phyloP scores from a whole-genome alignment of 2,888 invertebrate genomes.

The Eupithecia tripunctaria region DNA sequence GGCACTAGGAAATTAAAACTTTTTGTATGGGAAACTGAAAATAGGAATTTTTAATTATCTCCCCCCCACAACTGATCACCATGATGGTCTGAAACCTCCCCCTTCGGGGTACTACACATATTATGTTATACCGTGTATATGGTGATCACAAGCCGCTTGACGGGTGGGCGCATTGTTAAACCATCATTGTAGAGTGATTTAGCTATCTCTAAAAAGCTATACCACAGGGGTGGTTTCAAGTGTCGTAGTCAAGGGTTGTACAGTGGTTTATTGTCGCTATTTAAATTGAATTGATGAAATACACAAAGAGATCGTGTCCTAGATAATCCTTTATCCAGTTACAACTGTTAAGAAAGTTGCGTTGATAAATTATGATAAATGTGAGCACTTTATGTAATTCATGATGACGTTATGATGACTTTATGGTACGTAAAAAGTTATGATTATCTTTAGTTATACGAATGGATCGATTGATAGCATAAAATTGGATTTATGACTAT shows the following conservation, averaged over 20 bases:
- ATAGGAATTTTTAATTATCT: too few species aligned
- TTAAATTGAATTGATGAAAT: constrained; percentile 44
- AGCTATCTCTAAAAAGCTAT: constrained; percentile 16
- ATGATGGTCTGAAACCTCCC: too few species aligned
- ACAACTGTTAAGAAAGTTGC: constrained; percentile 17
- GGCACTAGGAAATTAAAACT: too few species aligned
- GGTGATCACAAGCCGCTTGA: too few species aligned
- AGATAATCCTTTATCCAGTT: constrained; percentile 31
- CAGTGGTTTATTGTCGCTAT: constrained; percentile 39
- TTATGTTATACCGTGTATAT: too few species aligned
- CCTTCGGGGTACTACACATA: too few species aligned
- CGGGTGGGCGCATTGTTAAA: too few species aligned
- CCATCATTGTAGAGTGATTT: constrained; percentile 5
- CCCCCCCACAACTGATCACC: too few species aligned
- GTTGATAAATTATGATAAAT: constrained; percentile 14
- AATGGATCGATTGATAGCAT: neutral
- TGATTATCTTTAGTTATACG: neutral
- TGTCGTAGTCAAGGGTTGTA: constrained; percentile 51
- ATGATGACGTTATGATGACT: neutral
- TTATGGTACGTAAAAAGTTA: neutral
- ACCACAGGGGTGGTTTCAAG: constrained; percentile 33
- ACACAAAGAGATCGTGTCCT: constrained; percentile 41
- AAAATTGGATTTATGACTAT: neutral
- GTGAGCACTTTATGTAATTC: neutral
- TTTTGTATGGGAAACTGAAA: too few species aligned